A percentile compares a stretch with the other conserved stretches of the same genome.
phyloP scores from a whole-genome alignment of 1,140 invertebrate genomes.

The Himalopsyche phryganea region DNA sequence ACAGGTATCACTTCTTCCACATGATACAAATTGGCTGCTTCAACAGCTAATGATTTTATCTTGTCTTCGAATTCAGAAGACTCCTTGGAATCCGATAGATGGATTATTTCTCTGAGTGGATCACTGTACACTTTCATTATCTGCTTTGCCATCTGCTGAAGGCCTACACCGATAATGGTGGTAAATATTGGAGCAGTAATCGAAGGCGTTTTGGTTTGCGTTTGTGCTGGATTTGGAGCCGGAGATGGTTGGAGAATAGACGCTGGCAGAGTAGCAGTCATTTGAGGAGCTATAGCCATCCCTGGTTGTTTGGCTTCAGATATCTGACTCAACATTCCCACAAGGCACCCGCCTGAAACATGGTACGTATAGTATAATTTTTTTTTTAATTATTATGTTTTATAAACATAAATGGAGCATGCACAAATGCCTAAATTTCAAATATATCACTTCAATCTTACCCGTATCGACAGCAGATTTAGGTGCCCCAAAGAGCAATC shows the following conservation, averaged over 20 bases:
- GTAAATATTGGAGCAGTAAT: neutral
- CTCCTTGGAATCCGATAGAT: conserved; percentile 31
- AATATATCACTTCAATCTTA: neutral
- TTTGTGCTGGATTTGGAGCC: neutral
- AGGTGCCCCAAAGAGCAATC: conserved; percentile 4
- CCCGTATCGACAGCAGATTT: conserved; percentile 20
- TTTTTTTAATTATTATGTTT: no score
- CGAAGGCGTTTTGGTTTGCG: neutral
- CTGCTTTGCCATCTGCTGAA: neutral
- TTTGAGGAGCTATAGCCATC: no score
- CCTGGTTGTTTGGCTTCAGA: no score
- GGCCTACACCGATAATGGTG: no score
- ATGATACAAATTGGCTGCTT: conserved; percentile 31
- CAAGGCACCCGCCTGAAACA: no score
- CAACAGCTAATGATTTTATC: conserved; percentile 27
- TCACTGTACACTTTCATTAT: conserved; percentile 26
- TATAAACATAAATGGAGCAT: no score
- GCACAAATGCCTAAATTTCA: no score
- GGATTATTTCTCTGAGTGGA: conserved; percentile 28
- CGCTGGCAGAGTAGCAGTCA: no score
- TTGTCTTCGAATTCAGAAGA: conserved; percentile 27
- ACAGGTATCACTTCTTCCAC: conserved; percentile 30
- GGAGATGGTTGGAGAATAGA: neutral
- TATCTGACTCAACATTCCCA: no score
- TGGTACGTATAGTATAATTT: no score